Percentiles rank a stretch among this genome's conserved stretches.
These are phyloP conservation scores for Drosophila pseudoobscura DNA, from an alignment of 1,140 invertebrate genomes.

Conservation along the genomic window DNA sequence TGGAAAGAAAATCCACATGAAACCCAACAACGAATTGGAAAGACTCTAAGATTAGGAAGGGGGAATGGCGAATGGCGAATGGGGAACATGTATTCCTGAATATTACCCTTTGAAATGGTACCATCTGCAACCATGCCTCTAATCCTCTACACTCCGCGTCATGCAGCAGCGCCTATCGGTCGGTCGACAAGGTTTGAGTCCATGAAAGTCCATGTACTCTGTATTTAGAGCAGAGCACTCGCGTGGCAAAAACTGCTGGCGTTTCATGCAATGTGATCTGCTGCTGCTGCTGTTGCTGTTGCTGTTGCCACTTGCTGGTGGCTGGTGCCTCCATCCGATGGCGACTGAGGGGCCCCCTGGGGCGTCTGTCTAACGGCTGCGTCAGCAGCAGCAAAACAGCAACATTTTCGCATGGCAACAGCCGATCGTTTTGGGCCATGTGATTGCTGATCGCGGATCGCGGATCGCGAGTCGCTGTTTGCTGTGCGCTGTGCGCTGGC, in stretches of 20 bases:
- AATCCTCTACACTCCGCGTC: no score
- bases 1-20: background rate
- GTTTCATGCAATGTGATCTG: conserved; percentile 42
- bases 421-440: conserved; percentile 55
- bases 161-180: no score
- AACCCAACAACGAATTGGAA: background rate
- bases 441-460: conserved; percentile 26
- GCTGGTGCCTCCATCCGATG: no score
- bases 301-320: conserved; percentile 7
- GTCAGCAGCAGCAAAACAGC: conserved; percentile 35
- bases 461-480: conserved; percentile 13
- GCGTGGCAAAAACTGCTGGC: conserved; percentile 24
- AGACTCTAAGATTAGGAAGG: background rate
- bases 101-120: no score
- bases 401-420: conserved; percentile 64
- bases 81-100: no score
- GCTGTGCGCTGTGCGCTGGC: conserved; percentile 17
- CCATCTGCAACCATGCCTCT: no score
- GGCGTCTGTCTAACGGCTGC: conserved; percentile 34
- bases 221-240: background rate
- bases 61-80: no score
- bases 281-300: conserved; percentile 2
- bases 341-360: conserved; percentile 4
- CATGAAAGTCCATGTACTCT: background rate
- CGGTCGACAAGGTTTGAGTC: no score